Evolutionary conservation across 2,113 vertebrate genomes (phyloP).

Genomic region (Oncorhynchus tshawytscha): DNA sequence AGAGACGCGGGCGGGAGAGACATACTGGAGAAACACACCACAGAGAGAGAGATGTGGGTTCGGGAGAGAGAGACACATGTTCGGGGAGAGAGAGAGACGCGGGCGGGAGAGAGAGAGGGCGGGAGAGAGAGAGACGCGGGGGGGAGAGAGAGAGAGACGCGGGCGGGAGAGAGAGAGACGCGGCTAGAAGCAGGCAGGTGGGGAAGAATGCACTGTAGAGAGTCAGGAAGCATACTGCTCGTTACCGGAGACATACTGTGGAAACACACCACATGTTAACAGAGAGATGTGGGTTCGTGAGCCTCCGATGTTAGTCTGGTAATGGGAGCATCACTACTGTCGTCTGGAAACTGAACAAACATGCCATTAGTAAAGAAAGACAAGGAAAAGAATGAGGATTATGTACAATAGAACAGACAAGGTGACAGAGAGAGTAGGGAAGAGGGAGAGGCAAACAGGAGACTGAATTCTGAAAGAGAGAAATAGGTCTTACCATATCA

Average conservation of each 20-base stretch:
- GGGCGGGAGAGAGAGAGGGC: too few relatives aligned
- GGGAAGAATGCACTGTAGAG: not conserved
- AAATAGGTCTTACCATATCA: conserved; percentile 89
- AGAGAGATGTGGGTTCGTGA: not conserved
- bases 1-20: too few relatives aligned
- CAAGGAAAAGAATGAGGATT: not conserved
- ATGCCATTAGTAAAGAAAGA: not conserved
- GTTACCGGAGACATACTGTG: too few relatives aligned
- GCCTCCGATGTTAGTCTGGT: not conserved
- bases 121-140: too few relatives aligned
- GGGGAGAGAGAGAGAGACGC: too few relatives aligned
- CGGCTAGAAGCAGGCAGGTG: not conserved
- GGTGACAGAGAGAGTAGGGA: not conserved
- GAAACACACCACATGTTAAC: too few relatives aligned
- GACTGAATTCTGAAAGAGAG: not conserved
- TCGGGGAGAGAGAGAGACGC: too few relatives aligned
- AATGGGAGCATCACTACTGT: not conserved
- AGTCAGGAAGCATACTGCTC: not conserved
- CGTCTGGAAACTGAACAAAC: not conserved
- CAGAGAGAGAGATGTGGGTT: too few relatives aligned
- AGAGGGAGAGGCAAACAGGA: not conserved
- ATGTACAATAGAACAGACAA: not conserved
- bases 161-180: too few relatives aligned
- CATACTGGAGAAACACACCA: too few relatives aligned
- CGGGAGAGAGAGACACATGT: too few relatives aligned